A percentile compares a stretch with the other conserved stretches of the same genome.
These are phyloP conservation scores for Nebria brevicollis DNA, from an alignment of 2,888 invertebrate genomes.

Conservation along the genomic window DNA sequence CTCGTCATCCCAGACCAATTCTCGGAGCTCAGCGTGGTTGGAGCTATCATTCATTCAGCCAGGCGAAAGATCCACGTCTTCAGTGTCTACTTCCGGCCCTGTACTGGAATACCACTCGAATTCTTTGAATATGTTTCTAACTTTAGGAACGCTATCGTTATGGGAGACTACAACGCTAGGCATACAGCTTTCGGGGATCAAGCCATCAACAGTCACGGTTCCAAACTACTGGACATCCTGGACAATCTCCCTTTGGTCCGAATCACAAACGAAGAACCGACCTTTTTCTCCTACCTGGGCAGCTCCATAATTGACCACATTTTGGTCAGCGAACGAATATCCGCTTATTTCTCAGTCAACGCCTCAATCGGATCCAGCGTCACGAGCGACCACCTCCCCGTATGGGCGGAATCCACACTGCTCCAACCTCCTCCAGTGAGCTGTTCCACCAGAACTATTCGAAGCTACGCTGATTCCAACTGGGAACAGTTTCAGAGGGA, in stretches of 20 bases:
- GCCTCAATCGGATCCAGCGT: neutral
- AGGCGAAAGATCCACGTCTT: neutral
- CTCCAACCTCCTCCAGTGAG: neutral
- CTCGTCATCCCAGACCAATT: neutral
- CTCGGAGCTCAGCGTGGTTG: neutral
- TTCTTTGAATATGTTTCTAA: slow-evolving; percentile 18
- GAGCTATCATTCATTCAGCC: neutral
- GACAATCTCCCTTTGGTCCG: slow-evolving; percentile 18
- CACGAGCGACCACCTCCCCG: slow-evolving; percentile 22
- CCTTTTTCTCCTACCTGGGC: slow-evolving; percentile 24
- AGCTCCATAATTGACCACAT: slow-evolving; percentile 30
- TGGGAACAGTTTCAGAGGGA: neutral
- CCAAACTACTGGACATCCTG: neutral
- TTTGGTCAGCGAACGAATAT: neutral
- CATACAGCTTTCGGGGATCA: slow-evolving; percentile 28
- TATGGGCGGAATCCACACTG: neutral
- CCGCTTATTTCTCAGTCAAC: too few relatives aligned
- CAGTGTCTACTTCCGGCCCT: slow-evolving; percentile 17
- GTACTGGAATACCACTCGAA: neutral
- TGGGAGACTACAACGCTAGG: slow-evolving; percentile 43
- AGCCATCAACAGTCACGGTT: slow-evolving; percentile 27
- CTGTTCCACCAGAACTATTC: neutral
- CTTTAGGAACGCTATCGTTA: slow-evolving; percentile 15
- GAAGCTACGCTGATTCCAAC: neutral
- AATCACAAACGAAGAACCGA: slow-evolving; percentile 13